A percentile compares a stretch with the other conserved stretches of the same genome.
Evolutionary conservation across 2,888 invertebrate genomes (phyloP).

Genomic region (Epirrhoe alternata): DNA sequence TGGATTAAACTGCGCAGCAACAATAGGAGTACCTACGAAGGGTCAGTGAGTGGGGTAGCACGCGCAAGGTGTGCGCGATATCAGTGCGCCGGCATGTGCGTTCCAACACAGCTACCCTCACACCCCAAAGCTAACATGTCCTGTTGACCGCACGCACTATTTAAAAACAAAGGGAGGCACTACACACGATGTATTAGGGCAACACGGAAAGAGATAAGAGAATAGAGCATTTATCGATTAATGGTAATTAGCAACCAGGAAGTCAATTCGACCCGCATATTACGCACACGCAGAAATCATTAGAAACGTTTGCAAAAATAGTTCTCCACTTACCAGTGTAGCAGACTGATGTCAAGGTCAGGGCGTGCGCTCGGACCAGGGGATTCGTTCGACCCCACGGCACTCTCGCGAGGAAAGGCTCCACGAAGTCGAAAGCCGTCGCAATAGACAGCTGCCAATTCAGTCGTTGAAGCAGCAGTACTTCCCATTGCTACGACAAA

Average conservation of each 20-base stretch:
- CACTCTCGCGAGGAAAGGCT: slow-evolving; percentile 89
- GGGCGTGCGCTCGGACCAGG: slow-evolving; percentile 89
- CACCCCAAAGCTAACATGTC: slow-evolving; percentile 57
- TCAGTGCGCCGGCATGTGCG: slow-evolving; percentile 80
- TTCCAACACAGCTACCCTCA: slow-evolving; percentile 70
- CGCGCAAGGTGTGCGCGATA: slow-evolving; percentile 82
- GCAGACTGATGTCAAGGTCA: slow-evolving; percentile 91
- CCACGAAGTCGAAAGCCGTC: slow-evolving; percentile 93
- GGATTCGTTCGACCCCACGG: slow-evolving; percentile 86
- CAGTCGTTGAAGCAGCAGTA: slow-evolving; percentile 89
- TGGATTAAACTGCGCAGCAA: slow-evolving; percentile 41
- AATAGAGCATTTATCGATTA: slow-evolving; percentile 60
- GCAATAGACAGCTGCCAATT: slow-evolving; percentile 92
- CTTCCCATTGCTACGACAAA: slow-evolving; percentile 91
- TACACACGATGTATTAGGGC: slow-evolving; percentile 41
- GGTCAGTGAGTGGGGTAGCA: slow-evolving; percentile 72
- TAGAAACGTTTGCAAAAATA: slow-evolving; percentile 32
- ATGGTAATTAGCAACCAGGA: slow-evolving; percentile 63
- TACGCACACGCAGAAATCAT: slow-evolving; percentile 43
- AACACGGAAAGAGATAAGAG: slow-evolving; percentile 38
- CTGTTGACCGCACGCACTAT: slow-evolving; percentile 61
- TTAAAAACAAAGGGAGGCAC: slow-evolving; percentile 68
- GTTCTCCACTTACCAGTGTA: slow-evolving; percentile 88
- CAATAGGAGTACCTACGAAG: slow-evolving; percentile 61
- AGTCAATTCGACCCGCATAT: slow-evolving; percentile 67